Evolutionary conservation across 2,113 vertebrate genomes (phyloP).

Genomic region (Kobus ellipsiprymnus): DNA sequence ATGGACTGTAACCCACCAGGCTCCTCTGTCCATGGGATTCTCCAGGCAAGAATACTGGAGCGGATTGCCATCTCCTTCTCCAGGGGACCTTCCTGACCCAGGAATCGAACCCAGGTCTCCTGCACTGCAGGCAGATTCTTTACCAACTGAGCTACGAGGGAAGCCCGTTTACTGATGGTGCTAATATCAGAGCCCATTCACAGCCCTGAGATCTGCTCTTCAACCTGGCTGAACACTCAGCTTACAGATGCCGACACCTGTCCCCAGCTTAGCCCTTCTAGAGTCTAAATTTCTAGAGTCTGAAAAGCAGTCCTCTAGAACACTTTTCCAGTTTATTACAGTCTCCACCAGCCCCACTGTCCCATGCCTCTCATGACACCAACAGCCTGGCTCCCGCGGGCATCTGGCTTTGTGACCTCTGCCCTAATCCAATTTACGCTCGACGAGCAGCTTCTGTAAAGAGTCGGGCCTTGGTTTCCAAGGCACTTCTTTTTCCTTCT

Average conservation of each 20-base stretch:
- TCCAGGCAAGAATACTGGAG: neutral
- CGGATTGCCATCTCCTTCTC: neutral
- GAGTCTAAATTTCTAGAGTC: neutral
- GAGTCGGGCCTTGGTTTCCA: neutral
- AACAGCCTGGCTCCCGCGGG: neutral
- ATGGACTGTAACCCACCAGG: neutral
- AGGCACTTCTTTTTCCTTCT: neutral
- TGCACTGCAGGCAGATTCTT: neutral
- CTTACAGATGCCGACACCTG: neutral
- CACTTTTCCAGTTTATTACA: neutral
- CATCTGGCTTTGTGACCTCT: neutral
- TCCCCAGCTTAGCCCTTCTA: neutral
- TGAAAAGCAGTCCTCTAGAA: neutral
- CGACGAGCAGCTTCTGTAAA: neutral
- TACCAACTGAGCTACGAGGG: accelerated
- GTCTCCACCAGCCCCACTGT: neutral
- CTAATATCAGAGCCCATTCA: neutral
- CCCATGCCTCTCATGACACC: neutral
- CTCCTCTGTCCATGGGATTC: neutral
- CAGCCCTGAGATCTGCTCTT: too few species aligned
- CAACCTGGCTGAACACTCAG: neutral
- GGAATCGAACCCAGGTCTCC: neutral
- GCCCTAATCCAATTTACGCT: neutral
- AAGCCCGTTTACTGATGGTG: neutral
- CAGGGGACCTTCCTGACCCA: neutral